Evolutionary conservation across 23 tunicate genomes (phyloP).

Genomic region (Ascidia mentula): DNA sequence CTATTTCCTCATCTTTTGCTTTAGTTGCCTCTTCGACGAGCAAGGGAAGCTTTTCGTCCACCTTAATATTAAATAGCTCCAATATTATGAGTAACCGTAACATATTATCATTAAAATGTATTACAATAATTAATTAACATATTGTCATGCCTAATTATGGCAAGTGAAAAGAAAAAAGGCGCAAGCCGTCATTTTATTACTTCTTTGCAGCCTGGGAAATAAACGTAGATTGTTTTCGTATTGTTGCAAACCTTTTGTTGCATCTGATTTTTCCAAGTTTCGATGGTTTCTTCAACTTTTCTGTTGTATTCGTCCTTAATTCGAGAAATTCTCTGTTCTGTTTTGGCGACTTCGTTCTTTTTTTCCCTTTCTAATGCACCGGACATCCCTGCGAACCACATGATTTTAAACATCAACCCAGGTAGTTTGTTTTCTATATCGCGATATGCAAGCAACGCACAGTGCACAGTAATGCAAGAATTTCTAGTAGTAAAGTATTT

Average conservation of each 20-base stretch:
- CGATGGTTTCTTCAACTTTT: slow-evolving; percentile 27
- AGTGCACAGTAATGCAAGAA: too few species aligned
- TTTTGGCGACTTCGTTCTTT: neutral
- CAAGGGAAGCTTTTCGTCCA: neutral
- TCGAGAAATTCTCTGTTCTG: slow-evolving; percentile 30
- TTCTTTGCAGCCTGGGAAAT: too few species aligned
- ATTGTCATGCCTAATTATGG: too few species aligned
- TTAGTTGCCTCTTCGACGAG: neutral
- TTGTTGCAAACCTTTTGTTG: neutral
- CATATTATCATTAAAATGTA: too few species aligned
- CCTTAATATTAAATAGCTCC: neutral
- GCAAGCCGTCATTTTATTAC: too few species aligned
- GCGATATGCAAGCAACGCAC: too few species aligned
- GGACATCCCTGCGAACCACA: neutral
- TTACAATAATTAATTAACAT: too few species aligned
- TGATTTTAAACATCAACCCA: neutral
- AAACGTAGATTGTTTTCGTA: too few species aligned
- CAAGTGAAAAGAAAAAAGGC: too few species aligned
- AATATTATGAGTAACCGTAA: too few species aligned
- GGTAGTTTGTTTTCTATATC: too few species aligned
- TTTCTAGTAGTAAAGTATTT: too few species aligned
- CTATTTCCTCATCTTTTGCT: neutral
- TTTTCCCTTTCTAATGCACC: neutral
- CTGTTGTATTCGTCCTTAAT: slow-evolving; percentile 57
- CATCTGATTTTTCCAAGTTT: neutral